phyloP scores from a whole-genome alignment of 2,888 invertebrate species.

The Eristalinus aeneus region DNA sequence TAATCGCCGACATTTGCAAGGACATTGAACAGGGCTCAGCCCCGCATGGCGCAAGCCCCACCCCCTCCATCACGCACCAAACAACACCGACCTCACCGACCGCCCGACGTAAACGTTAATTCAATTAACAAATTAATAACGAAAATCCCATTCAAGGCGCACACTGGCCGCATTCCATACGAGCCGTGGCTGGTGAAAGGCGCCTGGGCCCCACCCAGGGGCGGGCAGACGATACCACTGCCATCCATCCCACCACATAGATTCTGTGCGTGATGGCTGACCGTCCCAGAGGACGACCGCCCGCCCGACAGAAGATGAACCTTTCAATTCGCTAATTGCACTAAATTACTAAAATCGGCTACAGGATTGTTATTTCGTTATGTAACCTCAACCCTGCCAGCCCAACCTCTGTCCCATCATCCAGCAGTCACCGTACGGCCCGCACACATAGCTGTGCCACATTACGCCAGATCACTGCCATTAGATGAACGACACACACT shows the following conservation, averaged over 20 bases:
- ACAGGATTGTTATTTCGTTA: slow-evolving; percentile 59
- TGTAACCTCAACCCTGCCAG: slow-evolving; percentile 24
- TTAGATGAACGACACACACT: slow-evolving; percentile 16
- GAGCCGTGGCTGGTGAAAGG: slow-evolving; percentile 27
- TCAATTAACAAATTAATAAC: slow-evolving; percentile 71
- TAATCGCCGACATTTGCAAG: slow-evolving; percentile 62
- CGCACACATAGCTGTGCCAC: slow-evolving; percentile 36
- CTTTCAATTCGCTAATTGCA: slow-evolving; percentile 73
- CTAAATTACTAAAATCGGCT: slow-evolving; percentile 72
- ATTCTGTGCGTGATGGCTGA: slow-evolving; percentile 35
- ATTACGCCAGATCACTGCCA: slow-evolving; percentile 52
- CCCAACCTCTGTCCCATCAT: not conserved
- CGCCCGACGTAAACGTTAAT: slow-evolving; percentile 54
- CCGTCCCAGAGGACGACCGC: slow-evolving; percentile 33
- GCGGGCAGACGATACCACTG: not conserved
- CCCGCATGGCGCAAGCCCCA: not conserved
- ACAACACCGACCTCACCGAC: not conserved
- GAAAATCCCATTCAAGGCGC: slow-evolving; percentile 55
- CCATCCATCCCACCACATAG: slow-evolving; percentile 10
- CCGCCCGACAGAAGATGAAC: slow-evolving; percentile 47
- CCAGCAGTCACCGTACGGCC: not conserved
- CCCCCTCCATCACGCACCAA: slow-evolving; percentile 3
- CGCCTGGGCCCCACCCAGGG: slow-evolving; percentile 23
- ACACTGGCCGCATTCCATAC: slow-evolving; percentile 50
- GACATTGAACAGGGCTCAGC: slow-evolving; percentile 48